Evolutionary conservation across 1,140 invertebrate genomes (phyloP).

Genomic region (Sipha flava): DNA sequence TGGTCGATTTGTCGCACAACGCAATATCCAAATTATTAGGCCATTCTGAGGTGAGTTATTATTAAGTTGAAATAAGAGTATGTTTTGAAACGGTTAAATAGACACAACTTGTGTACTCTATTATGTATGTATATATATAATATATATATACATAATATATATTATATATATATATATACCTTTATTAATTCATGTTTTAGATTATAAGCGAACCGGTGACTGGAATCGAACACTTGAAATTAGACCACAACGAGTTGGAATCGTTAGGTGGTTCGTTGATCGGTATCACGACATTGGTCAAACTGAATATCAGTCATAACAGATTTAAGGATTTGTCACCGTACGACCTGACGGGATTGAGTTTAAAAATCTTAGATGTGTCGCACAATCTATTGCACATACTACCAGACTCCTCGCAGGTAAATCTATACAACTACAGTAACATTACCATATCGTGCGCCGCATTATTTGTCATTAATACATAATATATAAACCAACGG

Average conservation of each 20-base stretch:
- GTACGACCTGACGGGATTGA: constrained; percentile 64
- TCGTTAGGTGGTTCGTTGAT: constrained; percentile 62
- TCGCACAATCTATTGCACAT: constrained; percentile 65
- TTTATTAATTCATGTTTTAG: constrained; percentile 43
- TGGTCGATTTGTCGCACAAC: constrained; percentile 66
- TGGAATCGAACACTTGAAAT: constrained; percentile 56
- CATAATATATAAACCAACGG: background rate
- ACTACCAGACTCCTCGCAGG: constrained; percentile 69
- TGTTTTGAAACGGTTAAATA: too few relatives aligned
- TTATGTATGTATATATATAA: too few relatives aligned
- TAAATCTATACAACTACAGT: constrained; percentile 42
- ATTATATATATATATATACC: too few relatives aligned
- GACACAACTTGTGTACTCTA: too few relatives aligned
- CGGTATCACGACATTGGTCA: constrained; percentile 60
- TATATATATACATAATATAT: too few relatives aligned
- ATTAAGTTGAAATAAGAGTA: too few relatives aligned
- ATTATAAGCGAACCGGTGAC: constrained; percentile 64
- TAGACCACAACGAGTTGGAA: constrained; percentile 62
- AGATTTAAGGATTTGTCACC: constrained; percentile 58
- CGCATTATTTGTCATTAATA: background rate
- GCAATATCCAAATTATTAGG: constrained; percentile 57
- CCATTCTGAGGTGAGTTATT: constrained; percentile 52
- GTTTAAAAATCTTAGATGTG: constrained; percentile 61
- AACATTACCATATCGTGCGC: too few relatives aligned
- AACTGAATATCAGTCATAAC: constrained; percentile 65